phyloP scores from a whole-genome alignment of 2,888 invertebrate species.

The Tachystola acroxantha region DNA sequence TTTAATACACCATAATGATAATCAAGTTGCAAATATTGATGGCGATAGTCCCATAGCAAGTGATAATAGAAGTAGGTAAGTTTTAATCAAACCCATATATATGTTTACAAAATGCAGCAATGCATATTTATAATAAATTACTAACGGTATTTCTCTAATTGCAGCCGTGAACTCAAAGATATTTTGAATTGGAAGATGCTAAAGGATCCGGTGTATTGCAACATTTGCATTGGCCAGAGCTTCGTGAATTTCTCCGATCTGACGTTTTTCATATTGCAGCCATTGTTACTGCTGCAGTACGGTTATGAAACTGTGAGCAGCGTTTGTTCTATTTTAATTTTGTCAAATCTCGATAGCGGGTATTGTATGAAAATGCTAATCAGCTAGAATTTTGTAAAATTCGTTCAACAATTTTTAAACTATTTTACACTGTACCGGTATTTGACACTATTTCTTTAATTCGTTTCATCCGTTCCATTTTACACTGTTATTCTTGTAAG shows the following conservation, averaged over 20 bases:
- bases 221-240: conserved; percentile 79
- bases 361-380: too few species aligned
- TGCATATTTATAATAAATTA: conserved; percentile 1
- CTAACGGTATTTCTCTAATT: conserved; percentile 19
- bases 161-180: conserved; percentile 41
- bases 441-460: too few species aligned
- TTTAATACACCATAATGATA: conserved; percentile 28
- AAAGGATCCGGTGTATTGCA: conserved; percentile 73
- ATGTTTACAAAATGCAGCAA: background rate
- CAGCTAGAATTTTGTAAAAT: too few species aligned
- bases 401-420: too few species aligned
- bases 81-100: background rate
- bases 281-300: conserved; percentile 77
- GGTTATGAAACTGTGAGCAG: conserved; percentile 70
- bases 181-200: conserved; percentile 67
- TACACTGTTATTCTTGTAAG: too few species aligned
- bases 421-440: too few species aligned
- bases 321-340: too few species aligned
- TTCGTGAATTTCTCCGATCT: conserved; percentile 80
- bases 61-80: conserved; percentile 7
- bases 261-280: conserved; percentile 80
- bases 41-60: conserved; percentile 3
- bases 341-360: too few species aligned
- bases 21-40: conserved; percentile 6
- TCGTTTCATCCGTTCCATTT: too few species aligned